Conservation (phyloP, 1,140 invertebrate species). For the Drosophila ironensis region DNA sequence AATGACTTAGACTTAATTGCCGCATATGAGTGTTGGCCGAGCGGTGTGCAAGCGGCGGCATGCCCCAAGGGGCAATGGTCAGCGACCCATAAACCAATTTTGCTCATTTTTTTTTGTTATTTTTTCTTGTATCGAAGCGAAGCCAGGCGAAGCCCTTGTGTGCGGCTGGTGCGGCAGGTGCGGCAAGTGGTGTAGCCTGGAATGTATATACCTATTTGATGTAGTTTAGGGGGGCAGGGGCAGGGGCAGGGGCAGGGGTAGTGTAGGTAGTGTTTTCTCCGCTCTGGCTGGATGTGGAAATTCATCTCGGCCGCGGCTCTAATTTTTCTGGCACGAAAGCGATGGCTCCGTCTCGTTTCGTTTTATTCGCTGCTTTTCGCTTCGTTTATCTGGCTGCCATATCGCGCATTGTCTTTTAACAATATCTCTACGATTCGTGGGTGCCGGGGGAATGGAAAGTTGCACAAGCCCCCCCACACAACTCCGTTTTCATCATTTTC, state of each 20-base stretch:
- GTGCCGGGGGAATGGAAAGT: not conserved
- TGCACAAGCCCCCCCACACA: constrained; percentile 40
- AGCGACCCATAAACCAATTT: constrained; percentile 43
- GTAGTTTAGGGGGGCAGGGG: too few relatives aligned
- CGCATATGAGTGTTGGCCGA: constrained; percentile 20
- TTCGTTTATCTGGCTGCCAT: constrained; percentile 29
- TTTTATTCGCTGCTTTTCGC: constrained; percentile 15
- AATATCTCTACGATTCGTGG: not conserved
- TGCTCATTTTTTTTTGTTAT: too few relatives aligned
- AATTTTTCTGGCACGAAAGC: constrained; percentile 30
- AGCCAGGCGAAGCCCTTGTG: too few relatives aligned
- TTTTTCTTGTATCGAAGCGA: too few relatives aligned
- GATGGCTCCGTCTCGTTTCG: constrained; percentile 29
- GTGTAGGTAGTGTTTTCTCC: not conserved
- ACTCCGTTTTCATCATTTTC: constrained; percentile 28
- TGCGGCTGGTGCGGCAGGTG: too few relatives aligned
- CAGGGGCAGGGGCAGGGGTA: too few relatives aligned
- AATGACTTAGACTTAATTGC: constrained; percentile 39
- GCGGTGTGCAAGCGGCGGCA: constrained; percentile 4
- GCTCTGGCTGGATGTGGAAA: constrained; percentile 22
- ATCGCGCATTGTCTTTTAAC: constrained; percentile 19
- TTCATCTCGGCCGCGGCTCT: constrained; percentile 4
- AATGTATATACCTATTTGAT: not conserved
- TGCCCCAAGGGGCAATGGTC: constrained; percentile 36
- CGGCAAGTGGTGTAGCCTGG: too few relatives aligned